phyloP scores from a whole-genome alignment of 2,797 vertebrate species.

The Australoheros facetus region DNA sequence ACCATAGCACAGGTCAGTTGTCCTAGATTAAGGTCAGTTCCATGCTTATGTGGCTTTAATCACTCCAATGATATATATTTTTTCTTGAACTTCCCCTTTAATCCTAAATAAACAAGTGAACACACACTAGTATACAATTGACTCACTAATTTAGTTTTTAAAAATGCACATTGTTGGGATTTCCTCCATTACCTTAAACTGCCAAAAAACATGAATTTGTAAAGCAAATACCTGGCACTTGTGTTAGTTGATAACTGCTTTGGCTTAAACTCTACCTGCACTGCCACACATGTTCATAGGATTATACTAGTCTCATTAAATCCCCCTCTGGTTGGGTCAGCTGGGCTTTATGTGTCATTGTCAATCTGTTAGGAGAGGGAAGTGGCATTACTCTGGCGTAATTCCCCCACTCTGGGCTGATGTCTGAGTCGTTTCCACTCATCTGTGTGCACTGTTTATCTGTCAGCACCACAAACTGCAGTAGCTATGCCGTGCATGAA shows the following conservation, averaged over 20 bases:
- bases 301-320: slow-evolving; percentile 73
- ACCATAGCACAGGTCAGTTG: slow-evolving; percentile 86
- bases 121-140: background rate
- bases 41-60: background rate
- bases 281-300: slow-evolving; percentile 52
- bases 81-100: background rate
- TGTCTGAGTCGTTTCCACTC: slow-evolving; percentile 39
- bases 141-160: background rate
- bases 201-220: background rate
- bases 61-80: background rate
- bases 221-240: background rate
- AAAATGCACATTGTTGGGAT: background rate
- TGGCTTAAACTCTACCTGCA: slow-evolving; percentile 45
- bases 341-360: slow-evolving; percentile 55
- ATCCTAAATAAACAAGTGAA: background rate
- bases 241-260: slow-evolving; percentile 13
- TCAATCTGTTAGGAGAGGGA: slow-evolving; percentile 66
- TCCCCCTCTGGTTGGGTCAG: slow-evolving; percentile 53
- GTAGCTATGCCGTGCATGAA: background rate
- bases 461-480: background rate
- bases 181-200: background rate
- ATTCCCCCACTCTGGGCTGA: slow-evolving; percentile 54
- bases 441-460: slow-evolving; percentile 43
- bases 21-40: slow-evolving; percentile 42
- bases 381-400: slow-evolving; percentile 69